Base-by-base conservation (phyloP, 2,888 invertebrate species). In the Sympetrum striolatum region DNA sequence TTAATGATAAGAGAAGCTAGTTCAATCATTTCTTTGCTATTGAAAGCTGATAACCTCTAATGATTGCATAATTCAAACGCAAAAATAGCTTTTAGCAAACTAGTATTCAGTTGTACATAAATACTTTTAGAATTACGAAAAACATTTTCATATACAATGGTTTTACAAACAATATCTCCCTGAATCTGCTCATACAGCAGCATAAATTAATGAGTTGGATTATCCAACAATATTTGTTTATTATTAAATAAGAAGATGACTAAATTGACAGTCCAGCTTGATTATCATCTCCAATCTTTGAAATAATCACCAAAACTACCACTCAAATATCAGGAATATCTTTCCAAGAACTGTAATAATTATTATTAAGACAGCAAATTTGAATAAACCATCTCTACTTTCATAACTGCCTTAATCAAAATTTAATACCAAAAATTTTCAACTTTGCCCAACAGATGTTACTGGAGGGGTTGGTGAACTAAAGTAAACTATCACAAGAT, bases 101-200 rank as follows among this genome's bases (percentile, higher is more conserved):
- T 25, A 14, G 73, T 73, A 73, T 25, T 31, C 25, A 73, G 4
- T 25, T 73, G 4, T 0, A 22, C 2, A 2, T 14, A 12, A 31
- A 73, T 73, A 12, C 14, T 31, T 31, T 31, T 73, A 73, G 25
- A 73, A 73, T 73, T 73, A 73, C 8, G 15, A 73, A 73, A 73
- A 31, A 18, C 44, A 1, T 73, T 73, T 25, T 73, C 73, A 14
- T 73, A 73, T 18, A 73, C 73, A 73, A 73, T 73, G 73, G 73
- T 31, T 31, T 73, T 12, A 73, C 10, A 86, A 86, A 86, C 60
- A 37, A 35, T 8, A 8, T 86, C 60, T 86, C 60, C 86, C 86
- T 86, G 86, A 60, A 64, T n/a, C 86, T 64, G 86, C 86, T n/a
- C 86, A 25, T 12, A n/a, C n/a, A 39, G 60, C 86, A 86, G 86